Evolutionary conservation across 2,113 vertebrate species (phyloP).

Genomic region (Misgurnus mizolepis): DNA sequence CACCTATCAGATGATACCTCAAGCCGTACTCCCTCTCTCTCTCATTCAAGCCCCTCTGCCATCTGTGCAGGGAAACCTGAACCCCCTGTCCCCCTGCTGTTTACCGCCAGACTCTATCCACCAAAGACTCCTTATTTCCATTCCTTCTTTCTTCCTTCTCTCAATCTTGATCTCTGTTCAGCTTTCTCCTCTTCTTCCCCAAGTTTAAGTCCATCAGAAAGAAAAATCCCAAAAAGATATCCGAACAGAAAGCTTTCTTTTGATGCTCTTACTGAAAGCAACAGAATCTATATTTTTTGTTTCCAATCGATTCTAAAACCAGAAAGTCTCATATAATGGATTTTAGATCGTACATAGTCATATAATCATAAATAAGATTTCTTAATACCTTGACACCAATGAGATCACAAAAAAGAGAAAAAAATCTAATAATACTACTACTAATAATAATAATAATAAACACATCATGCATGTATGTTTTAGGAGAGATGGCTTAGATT

Average conservation of each 20-base stretch:
- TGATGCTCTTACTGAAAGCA: too few relatives aligned
- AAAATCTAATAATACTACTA: too few relatives aligned
- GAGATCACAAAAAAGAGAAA: too few relatives aligned
- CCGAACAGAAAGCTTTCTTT: too few relatives aligned
- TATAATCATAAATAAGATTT: too few relatives aligned
- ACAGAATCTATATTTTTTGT: too few relatives aligned
- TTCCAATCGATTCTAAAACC: too few relatives aligned
- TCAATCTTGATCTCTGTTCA: background rate
- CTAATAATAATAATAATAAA: background rate
- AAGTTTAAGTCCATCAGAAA: background rate
- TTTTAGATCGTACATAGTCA: too few relatives aligned
- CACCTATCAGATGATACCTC: conserved; percentile 68
- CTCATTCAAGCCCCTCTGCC: conserved; percentile 60
- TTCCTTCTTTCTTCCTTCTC: conserved; percentile 8
- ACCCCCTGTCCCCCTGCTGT: conserved; percentile 53
- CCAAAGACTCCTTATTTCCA: conserved; percentile 34
- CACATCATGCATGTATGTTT: background rate
- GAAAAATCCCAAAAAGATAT: too few relatives aligned
- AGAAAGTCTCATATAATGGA: too few relatives aligned
- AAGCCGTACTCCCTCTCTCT: conserved; percentile 26
- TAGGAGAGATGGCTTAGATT: too few relatives aligned
- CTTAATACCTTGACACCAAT: too few relatives aligned
- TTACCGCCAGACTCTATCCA: conserved; percentile 41
- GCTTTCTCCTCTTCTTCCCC: background rate
- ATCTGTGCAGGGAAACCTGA: conserved; percentile 77